These are phyloP conservation scores for Eubasilissa regina DNA, from an alignment of 1,140 invertebrate species.

Conservation along the genomic window DNA sequence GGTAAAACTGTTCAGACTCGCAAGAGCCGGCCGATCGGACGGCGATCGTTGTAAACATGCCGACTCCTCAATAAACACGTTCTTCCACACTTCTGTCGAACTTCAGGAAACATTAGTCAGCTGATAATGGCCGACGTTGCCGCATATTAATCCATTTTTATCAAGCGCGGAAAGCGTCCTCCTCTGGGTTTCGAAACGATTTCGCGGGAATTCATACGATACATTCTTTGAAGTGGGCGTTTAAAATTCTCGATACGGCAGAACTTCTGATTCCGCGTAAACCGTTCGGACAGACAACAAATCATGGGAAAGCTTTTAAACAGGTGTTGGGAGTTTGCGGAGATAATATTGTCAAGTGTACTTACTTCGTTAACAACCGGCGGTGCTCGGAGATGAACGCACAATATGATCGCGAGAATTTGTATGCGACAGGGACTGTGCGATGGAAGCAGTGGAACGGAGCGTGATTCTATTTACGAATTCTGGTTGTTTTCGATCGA, in stretches of 20 bases:
- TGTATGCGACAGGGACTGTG: no score
- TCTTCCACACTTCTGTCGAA: background rate
- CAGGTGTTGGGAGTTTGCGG: no score
- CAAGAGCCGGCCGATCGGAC: background rate
- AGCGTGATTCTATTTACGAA: no score
- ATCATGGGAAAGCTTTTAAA: no score
- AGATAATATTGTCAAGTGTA: no score
- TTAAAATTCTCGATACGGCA: background rate
- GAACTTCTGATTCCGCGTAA: no score
- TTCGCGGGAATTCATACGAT: background rate
- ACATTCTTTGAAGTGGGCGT: background rate
- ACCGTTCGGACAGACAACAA: no score
- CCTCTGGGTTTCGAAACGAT: background rate
- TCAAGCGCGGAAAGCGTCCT: background rate
- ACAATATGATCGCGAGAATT: no score
- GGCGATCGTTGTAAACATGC: slow-evolving; percentile 1
- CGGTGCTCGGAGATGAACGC: no score
- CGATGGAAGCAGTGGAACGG: no score
- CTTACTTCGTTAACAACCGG: no score
- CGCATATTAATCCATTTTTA: slow-evolving; percentile 2
- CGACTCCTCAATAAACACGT: slow-evolving; percentile 6
- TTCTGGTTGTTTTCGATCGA: no score
- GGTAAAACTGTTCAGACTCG: background rate
- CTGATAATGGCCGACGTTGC: background rate
- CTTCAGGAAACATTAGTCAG: slow-evolving; percentile 23